Conservation (phyloP, 2,113 vertebrate genomes). For the Alexandromys fortis region DNA sequence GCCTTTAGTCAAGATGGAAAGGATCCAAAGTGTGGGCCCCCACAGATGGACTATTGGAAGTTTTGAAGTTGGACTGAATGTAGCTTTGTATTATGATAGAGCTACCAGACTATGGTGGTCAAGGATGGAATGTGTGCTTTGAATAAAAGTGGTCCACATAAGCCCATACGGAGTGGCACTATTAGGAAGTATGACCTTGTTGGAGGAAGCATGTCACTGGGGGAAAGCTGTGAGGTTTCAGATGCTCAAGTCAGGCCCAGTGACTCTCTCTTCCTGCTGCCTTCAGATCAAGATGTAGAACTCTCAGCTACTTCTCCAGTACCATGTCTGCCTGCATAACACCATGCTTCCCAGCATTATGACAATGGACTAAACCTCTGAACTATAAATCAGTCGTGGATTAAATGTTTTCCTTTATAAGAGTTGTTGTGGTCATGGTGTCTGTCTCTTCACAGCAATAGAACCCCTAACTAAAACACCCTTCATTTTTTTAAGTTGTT, state of each 20-base stretch:
- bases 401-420: background rate
- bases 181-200: background rate
- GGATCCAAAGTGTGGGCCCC: no score
- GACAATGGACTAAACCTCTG: background rate
- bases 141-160: background rate
- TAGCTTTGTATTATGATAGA: no score
- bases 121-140: background rate
- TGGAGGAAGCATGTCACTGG: background rate
- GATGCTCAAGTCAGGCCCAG: background rate
- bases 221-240: background rate
- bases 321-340: background rate
- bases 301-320: background rate
- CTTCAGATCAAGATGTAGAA: background rate
- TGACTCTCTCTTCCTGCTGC: background rate
- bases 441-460: background rate
- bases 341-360: no score
- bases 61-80: background rate
- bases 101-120: background rate
- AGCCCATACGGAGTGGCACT: background rate
- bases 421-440: background rate
- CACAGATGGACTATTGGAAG: no score
- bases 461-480: background rate
- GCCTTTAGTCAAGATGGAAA: no score
- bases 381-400: background rate
- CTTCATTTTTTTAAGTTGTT: background rate